phyloP scores from a whole-genome alignment of 2,113 vertebrate species.

The Colistium nudipinnis region DNA sequence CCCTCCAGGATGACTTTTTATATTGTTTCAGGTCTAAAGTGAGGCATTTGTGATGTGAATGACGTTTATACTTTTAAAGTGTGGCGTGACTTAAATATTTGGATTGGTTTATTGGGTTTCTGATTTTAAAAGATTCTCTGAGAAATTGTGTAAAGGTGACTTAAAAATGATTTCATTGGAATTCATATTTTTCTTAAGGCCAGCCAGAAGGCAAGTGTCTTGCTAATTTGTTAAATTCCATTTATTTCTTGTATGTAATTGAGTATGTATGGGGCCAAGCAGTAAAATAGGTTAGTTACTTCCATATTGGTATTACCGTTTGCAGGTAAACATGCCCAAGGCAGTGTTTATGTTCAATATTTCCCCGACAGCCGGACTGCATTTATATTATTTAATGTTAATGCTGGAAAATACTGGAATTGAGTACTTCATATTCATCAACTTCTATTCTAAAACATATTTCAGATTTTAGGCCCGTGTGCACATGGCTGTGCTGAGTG shows the following conservation, averaged over 20 bases:
- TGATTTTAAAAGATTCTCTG: no score
- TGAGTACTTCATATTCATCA: slow-evolving; percentile 15
- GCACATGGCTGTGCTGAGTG: slow-evolving; percentile 35
- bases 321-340: slow-evolving; percentile 26
- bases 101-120: neutral
- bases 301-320: slow-evolving; percentile 11
- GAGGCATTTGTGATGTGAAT: no score
- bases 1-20: neutral
- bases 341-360: slow-evolving; percentile 14
- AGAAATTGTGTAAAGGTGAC: no score
- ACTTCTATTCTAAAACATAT: slow-evolving; percentile 2
- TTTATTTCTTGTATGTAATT: neutral
- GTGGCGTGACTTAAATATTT: no score
- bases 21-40: no score
- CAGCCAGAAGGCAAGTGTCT: no score
- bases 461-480: slow-evolving; percentile 33
- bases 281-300: neutral
- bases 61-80: no score
- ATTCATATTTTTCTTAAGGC: no score
- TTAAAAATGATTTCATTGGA: no score
- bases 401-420: neutral
- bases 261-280: neutral
- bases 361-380: neutral
- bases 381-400: neutral
- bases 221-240: neutral